Base-by-base conservation (phyloP, 2,888 invertebrate species). In the Morinoia aosen region DNA sequence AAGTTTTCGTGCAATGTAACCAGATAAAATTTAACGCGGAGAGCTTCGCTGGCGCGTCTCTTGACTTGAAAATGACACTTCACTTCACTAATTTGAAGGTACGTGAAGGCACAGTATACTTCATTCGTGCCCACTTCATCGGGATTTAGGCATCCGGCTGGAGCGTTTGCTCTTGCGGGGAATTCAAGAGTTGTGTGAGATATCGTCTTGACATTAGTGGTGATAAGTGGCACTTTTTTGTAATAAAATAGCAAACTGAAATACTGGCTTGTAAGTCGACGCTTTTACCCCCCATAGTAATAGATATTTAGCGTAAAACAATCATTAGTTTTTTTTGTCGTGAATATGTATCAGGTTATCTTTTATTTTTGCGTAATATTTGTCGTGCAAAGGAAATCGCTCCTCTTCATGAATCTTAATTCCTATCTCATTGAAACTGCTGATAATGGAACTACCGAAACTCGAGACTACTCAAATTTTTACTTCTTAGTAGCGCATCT, bases 141-240 rank as follows among this genome's bases (percentile, higher is more conserved):
- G 48, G 90, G 48, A 90, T 90, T 90, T 90, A 48, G 90, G 11
- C n/a, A 48, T 90, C 90, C 90, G 40, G 90, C 90, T 48, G 40
- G 40, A 90, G 90, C 48, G 12, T 90, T 90, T 90, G 40, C 90
- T 90, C 40, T 93, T 10, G 57, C 19, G 58, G 57, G n/a, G 48
- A 93, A 93, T 57, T 91, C 8, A 56, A 57, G 93, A 93, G 57
- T 93, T 93, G 57, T 93, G 93, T 93, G 93, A 57, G 57, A 57
- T 57, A 93, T 57, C 93, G 93, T 93, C 93, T 93, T 93, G 93
- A 93, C 93, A 56, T 95, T 95, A 95, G 95, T 95, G 95, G 95
- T 95, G 95, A 64, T 95, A 95, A 95, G 64, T 58, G 95, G 95
- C 95, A 95, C 95, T 95, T 95, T 48, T 76, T 95, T 95, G 39